These are phyloP conservation scores for Microplitis demolitor DNA, from an alignment of 1,140 invertebrate genomes.

Conservation along the genomic window DNA sequence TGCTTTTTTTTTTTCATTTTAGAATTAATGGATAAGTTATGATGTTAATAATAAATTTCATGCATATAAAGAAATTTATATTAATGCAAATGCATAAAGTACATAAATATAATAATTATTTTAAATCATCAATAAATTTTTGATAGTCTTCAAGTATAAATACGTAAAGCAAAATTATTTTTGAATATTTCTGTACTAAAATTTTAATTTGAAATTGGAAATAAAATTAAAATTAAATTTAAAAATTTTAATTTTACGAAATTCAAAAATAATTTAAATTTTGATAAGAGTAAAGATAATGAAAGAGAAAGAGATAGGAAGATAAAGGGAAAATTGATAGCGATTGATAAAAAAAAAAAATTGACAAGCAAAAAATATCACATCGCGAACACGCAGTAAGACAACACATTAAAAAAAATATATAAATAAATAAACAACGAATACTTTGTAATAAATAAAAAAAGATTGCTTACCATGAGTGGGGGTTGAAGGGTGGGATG, in stretches of 20 bases:
- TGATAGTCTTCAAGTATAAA: no score
- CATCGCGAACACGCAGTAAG: background rate
- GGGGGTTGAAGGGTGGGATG: slow-evolving; percentile 61
- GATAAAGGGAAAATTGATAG: background rate
- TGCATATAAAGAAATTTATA: slow-evolving; percentile 17
- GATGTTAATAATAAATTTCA: slow-evolving; percentile 44
- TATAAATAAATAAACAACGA: background rate
- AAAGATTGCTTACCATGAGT: slow-evolving; percentile 62
- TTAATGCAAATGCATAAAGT: no score
- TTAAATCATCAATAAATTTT: no score
- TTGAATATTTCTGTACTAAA: background rate
- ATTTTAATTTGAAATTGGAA: no score
- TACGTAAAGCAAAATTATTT: background rate
- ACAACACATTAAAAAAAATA: background rate
- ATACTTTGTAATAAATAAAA: slow-evolving; percentile 52
- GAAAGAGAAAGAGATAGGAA: slow-evolving; percentile 10
- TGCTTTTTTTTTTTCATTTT: slow-evolving; percentile 18
- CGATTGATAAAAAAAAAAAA: slow-evolving; percentile 2
- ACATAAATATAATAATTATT: no score
- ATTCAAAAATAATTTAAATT: background rate
- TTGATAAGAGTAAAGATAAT: slow-evolving; percentile 26
- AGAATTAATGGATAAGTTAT: slow-evolving; percentile 52
- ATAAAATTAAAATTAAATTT: no score
- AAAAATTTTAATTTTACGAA: no score
- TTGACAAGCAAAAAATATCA: slow-evolving; percentile 18